Evolutionary conservation across 2,888 invertebrate species (phyloP).

Genomic region (Drosophila mimetica): DNA sequence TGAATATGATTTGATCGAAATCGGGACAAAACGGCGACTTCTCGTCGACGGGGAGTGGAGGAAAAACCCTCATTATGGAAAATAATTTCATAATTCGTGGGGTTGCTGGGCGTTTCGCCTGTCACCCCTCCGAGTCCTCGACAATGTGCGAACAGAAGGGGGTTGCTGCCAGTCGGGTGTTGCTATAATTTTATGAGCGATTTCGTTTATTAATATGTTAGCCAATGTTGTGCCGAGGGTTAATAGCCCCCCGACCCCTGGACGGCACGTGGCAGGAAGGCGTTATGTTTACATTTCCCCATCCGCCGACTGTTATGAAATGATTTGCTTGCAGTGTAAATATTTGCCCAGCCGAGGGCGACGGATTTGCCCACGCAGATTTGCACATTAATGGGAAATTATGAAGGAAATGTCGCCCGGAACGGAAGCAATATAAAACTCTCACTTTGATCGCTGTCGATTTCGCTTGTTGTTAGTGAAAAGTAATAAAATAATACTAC

Average conservation of each 20-base stretch:
- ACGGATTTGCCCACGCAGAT: constrained; percentile 66
- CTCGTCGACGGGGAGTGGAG: constrained; percentile 57
- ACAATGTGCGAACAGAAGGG: constrained; percentile 64
- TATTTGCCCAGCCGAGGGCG: constrained; percentile 55
- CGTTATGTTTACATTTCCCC: constrained; percentile 81
- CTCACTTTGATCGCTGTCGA: not conserved
- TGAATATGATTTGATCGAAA: constrained; percentile 64
- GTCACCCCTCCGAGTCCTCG: constrained; percentile 36
- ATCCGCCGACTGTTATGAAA: constrained; percentile 70
- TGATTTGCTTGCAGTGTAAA: constrained; percentile 81
- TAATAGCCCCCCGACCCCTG: constrained; percentile 10
- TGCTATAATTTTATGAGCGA: constrained; percentile 81
- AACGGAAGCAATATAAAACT: constrained; percentile 50
- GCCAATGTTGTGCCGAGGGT: constrained; percentile 52
- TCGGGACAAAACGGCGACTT: constrained; percentile 72
- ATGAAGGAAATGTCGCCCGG: constrained; percentile 61
- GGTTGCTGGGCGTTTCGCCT: constrained; percentile 59
- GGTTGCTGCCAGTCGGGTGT: constrained; percentile 64
- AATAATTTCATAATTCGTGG: constrained; percentile 85
- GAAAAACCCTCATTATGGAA: constrained; percentile 80
- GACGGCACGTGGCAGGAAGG: constrained; percentile 81
- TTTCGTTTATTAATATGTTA: constrained; percentile 80
- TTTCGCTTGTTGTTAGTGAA: not conserved
- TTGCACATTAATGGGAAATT: constrained; percentile 80
- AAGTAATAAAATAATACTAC: too few species aligned